A percentile compares a stretch with the other conserved stretches of the same genome.
phyloP scores from a whole-genome alignment of 2,113 vertebrate genomes.

The Hiodon alosoides region DNA sequence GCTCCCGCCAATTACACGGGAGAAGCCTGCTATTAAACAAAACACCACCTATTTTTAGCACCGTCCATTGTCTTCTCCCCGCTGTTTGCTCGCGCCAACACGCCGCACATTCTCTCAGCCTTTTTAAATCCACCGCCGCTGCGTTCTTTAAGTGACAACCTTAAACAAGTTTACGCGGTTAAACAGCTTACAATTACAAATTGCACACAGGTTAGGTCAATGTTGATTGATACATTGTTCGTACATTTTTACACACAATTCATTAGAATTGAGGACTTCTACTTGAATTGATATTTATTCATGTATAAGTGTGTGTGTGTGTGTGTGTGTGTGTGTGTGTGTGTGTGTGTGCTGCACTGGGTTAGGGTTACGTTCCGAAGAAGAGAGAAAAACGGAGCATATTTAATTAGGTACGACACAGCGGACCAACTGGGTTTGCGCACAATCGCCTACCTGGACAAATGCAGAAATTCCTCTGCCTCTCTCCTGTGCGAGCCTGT shows the following conservation, averaged over 20 bases:
- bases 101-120: neutral
- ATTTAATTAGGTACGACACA: neutral
- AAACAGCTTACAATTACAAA: conserved; percentile 3
- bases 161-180: conserved; percentile 13
- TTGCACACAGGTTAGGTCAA: neutral
- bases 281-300: no score
- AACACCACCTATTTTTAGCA: conserved; percentile 11
- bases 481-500: neutral
- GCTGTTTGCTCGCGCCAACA: neutral
- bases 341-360: no score
- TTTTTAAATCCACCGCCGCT: no score
- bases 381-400: neutral
- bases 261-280: no score
- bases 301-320: no score
- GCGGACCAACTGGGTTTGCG: neutral
- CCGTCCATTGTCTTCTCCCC: neutral
- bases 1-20: conserved; percentile 18
- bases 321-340: no score
- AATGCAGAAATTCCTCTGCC: neutral
- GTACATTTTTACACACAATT: neutral
- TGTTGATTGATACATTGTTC: neutral
- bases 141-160: neutral
- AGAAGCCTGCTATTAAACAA: conserved; percentile 15
- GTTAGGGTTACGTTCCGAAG: no score
- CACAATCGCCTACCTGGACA: neutral